A percentile compares a stretch with the other conserved stretches of the same genome.
Evolutionary conservation across 37 sponge, comb jelly and placozoan species (phyloP).

Genomic region (Aplysina aerophoba): DNA sequence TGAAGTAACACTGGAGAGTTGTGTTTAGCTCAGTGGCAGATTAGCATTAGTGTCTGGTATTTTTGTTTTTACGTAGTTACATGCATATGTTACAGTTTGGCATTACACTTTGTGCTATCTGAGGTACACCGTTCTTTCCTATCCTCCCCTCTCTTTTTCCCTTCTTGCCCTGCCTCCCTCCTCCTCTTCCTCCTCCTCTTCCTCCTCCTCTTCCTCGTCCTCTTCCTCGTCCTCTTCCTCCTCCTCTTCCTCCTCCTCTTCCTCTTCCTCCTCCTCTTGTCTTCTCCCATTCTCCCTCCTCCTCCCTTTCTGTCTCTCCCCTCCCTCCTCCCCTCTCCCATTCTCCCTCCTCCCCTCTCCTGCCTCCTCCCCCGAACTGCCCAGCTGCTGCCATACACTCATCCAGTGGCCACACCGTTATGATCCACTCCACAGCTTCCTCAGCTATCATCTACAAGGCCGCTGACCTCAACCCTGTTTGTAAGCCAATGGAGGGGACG

Average conservation of each 20-base stretch:
- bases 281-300: not conserved
- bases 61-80: no score
- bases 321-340: not conserved
- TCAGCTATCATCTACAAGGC: not conserved
- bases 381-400: not conserved
- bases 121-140: conserved; percentile 20
- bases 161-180: no score
- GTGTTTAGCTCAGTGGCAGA: no score
- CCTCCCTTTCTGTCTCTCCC: conserved; percentile 2
- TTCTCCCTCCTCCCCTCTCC: not conserved
- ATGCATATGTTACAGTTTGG: no score
- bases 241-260: not conserved
- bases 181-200: not conserved
- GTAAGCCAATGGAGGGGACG: not conserved
- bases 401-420: not conserved
- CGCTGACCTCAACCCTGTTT: conserved; percentile 1
- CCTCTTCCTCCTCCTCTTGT: not conserved
- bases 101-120: no score
- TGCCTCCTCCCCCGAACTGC: not conserved
- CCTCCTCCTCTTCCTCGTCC: not conserved
- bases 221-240: no score
- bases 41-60: no score
- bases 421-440: conserved; percentile 4
- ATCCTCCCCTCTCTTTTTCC: no score
- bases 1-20: no score